Percentiles rank a stretch among this genome's conserved stretches.
Conservation (phyloP, 2,797 vertebrate genomes). For the Streptopelia turtur region DNA sequence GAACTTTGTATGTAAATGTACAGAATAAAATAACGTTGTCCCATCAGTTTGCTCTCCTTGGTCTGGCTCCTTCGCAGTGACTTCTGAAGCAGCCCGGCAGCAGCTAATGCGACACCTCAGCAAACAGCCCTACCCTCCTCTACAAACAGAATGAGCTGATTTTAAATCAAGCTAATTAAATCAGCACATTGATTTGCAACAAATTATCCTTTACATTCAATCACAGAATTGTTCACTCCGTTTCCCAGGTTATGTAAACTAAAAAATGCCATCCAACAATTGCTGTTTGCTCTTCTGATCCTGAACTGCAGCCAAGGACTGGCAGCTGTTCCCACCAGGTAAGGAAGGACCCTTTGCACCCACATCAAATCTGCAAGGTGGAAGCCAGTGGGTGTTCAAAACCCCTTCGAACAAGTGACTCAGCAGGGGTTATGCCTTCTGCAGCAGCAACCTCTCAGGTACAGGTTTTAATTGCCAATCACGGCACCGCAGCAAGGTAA, state of each 20-base stretch:
- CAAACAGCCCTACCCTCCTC: background rate
- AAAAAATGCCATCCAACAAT: background rate
- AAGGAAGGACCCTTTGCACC: background rate
- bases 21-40: constrained; percentile 82
- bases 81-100: background rate
- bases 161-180: constrained; percentile 11
- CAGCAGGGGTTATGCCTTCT: background rate
- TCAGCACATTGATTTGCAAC: background rate
- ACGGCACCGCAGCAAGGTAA: background rate
- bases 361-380: fast-evolving
- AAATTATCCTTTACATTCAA: background rate
- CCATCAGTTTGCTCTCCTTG: constrained; percentile 64
- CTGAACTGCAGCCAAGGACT: background rate
- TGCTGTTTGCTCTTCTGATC: background rate
- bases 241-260: background rate
- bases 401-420: background rate
- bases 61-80: constrained; percentile 51
- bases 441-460: fast-evolving
- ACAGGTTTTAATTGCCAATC: background rate
- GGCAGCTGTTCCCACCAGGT: background rate
- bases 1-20: constrained; percentile 83
- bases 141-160: background rate
- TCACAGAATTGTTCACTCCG: background rate
- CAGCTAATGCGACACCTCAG: background rate
- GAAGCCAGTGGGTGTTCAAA: background rate